Conservation (phyloP, 2,113 vertebrate species). For the Willisornis vidua region DNA sequence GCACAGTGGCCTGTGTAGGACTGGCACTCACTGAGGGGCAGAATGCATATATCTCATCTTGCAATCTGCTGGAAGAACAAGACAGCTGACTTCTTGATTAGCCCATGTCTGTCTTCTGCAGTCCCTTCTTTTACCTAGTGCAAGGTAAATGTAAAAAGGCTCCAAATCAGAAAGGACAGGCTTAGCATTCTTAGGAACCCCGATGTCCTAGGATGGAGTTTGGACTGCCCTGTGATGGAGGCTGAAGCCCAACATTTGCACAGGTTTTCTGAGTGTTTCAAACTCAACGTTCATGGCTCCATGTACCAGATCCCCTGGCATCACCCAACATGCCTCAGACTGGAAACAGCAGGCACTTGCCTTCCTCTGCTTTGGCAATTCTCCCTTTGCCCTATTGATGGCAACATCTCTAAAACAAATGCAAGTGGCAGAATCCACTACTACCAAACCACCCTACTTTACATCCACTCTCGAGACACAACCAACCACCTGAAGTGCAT, state of each 20-base stretch:
- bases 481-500: background rate
- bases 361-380: background rate
- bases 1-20: background rate
- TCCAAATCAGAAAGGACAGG: background rate
- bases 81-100: background rate
- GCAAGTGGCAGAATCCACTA: background rate
- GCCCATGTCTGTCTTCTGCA: background rate
- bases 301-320: background rate
- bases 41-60: background rate
- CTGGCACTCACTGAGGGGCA: background rate
- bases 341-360: background rate
- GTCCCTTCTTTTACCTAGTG: background rate
- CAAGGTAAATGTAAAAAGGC: background rate
- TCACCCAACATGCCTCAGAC: accelerated
- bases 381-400: background rate
- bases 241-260: background rate
- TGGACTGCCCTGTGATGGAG: background rate
- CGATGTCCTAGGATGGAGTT: background rate
- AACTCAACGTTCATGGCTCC: accelerated
- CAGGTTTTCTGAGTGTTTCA: background rate
- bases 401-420: background rate
- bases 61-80: background rate
- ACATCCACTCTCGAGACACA: background rate
- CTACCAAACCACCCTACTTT: background rate
- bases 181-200: background rate